Evolutionary conservation across 2,888 invertebrate genomes (phyloP), one percentile per base, ranked within the genome.

Genomic region (Phytoseiulus persimilis): DNA sequence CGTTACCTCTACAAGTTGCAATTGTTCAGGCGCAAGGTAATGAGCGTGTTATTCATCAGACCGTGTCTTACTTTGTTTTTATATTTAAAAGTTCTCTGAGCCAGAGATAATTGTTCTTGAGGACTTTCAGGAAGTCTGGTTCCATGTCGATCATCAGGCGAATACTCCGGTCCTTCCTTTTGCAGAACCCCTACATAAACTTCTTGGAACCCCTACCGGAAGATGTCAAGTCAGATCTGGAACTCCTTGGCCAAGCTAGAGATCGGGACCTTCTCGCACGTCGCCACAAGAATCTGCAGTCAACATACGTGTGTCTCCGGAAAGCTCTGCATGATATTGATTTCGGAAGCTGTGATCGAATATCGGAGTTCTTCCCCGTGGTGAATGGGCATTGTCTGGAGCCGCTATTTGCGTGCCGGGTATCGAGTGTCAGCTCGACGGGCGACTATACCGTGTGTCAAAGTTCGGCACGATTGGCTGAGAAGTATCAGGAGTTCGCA

Each of bases 1-100:
- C 28, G 23, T 31, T 87, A 87, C 33, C 39, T 87, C n/a, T 87
- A 87, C 87, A 31, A 87, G 18, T n/a, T 87, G 6, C 39, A 45
- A 23, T 45, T 87, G n/a, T 87, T 39, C 87, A 3, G n/a, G 31
- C 87, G 87, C 87, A 33, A 87, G 87, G 87, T 87, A 87, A 33
- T 9, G 5, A 33, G 2, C 32, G 3, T 11, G 6, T 9, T 18
- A 14, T 23, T 23, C 65, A 28, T 65, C 28, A 14, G n/a, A n/a
- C 65, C 5, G 23, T 65, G 39, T 65, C 23, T 28, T 65, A 65
- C 18, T 23, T 65, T 65, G 1, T 2, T 23, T 23, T 65, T 28
- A 6, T 46, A 6, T 14, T 11, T 46, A 14, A 46, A 14, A 14
- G 46, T 46, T 46, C 46, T 46, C 46, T 6, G 14, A 46, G 46